These are phyloP conservation scores for Panorpa germanica DNA, from an alignment of 2,888 invertebrate genomes.

Conservation along the genomic window DNA sequence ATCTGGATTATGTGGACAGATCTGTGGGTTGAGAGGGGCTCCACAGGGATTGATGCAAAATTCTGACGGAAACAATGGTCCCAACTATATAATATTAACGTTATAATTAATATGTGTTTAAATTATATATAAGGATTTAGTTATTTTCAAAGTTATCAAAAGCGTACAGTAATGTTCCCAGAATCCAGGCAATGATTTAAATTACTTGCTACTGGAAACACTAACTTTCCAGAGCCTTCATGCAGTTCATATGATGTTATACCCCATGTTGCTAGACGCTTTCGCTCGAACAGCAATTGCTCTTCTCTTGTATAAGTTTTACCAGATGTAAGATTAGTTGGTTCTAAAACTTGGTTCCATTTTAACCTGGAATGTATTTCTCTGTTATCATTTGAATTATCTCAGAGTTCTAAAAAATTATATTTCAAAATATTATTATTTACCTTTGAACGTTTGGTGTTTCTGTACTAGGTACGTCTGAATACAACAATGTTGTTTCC, in stretches of 20 bases:
- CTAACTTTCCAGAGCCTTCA: conserved; percentile 58
- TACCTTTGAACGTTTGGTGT: conserved; percentile 21
- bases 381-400: conserved; percentile 7
- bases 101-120: neutral
- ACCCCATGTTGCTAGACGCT: conserved; percentile 80
- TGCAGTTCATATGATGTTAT: conserved; percentile 88
- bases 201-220: conserved; percentile 80
- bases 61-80: conserved; percentile 48
- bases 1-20: conserved; percentile 34
- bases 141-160: conserved; percentile 11
- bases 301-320: conserved; percentile 65
- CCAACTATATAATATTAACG: conserved; percentile 24
- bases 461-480: conserved; percentile 52
- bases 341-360: conserved; percentile 71
- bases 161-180: conserved; percentile 42
- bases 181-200: conserved; percentile 71
- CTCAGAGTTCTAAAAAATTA: conserved; percentile 9
- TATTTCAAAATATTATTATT: conserved; percentile 6
- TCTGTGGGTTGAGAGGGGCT: conserved; percentile 61
- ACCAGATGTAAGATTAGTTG: conserved; percentile 39
- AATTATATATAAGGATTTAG: conserved; percentile 14
- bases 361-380: conserved; percentile 31
- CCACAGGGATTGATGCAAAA: conserved; percentile 41
- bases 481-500: conserved; percentile 76
- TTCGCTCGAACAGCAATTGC: conserved; percentile 78